Base-by-base conservation (phyloP, 2,888 invertebrate genomes). In the Drosophila mettleri region DNA sequence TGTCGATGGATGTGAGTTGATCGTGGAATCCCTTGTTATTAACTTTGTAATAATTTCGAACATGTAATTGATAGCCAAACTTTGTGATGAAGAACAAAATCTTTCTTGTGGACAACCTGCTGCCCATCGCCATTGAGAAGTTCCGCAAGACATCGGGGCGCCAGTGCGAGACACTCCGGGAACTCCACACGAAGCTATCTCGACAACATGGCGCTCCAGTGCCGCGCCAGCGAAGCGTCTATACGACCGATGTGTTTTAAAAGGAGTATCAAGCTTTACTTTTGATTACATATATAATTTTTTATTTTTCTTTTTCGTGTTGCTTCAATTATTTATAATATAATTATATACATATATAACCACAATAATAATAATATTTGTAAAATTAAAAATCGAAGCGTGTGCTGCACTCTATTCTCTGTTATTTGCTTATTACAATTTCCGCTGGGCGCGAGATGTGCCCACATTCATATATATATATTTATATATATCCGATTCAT, bases 221-320 rank as follows among this genome's bases (percentile, higher is more conserved):
- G 69, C 92, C 92, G 2, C 92, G 91, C 24, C 92, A 92, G 59
- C 89, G 92, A 12, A 92, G 90, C 75, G 89, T 92, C 54, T 92
- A 92, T 65, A 91, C 91, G 75, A 92, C 92, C 3, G 92, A 92
- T 82, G 90, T 92, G 6, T 89, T 92, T 46, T 92, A 91, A 80
- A 24, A 29, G 16, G 6, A 62, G 20, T 31, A 51, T 27, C 24
- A 20, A 45, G 22, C 10, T 61, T 53, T 65, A 54, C 71, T 86
- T 90, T 90, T 80, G 89, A 90, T 90, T 90, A 90, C 90, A 90
- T 90, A 87, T 86, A 90, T 89, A 89, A 82, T 82, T 74, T 79
- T 89, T 88, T 89, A 85, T 82, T 80, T 86, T 80, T 83, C 69
- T 80, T 84, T 82, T 79, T 77, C 87, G 80, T 66, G 84, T 87